Conservation (phyloP, 2,888 invertebrate genomes). For the Pharmacophagus antenor region DNA sequence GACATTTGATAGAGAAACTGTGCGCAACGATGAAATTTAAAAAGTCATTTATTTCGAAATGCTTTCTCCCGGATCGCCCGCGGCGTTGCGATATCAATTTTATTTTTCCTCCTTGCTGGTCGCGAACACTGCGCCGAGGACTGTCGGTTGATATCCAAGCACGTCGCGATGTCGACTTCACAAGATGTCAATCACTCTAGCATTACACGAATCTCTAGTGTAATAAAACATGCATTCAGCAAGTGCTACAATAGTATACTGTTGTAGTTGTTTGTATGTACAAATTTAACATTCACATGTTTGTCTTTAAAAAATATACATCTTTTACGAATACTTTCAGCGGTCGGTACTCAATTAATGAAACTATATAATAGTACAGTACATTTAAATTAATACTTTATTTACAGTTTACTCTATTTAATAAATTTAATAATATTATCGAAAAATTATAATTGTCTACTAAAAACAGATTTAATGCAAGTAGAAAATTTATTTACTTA, state of each 20-base stretch:
- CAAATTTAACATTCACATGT: no score
- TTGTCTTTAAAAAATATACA: no score
- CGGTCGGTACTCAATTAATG: no score
- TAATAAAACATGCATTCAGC: neutral
- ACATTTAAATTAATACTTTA: no score
- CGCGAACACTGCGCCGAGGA: constrained; percentile 35
- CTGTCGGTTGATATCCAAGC: neutral
- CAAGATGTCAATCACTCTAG: neutral
- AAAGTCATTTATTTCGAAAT: constrained; percentile 81
- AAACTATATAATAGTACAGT: no score
- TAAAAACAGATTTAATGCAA: no score
- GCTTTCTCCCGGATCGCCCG: constrained; percentile 78
- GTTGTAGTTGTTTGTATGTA: neutral
- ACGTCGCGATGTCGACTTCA: constrained; percentile 3
- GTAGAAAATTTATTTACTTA: no score
- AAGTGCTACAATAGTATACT: no score
- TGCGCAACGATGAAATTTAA: constrained; percentile 81
- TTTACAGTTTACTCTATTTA: no score
- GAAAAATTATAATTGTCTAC: no score
- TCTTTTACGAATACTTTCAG: no score
- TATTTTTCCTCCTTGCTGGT: constrained; percentile 75
- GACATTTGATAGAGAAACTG: constrained; percentile 81
- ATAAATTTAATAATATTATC: no score
- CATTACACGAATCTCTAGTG: neutral
- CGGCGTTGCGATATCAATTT: constrained; percentile 77